Evolutionary conservation across 1,140 invertebrate genomes (phyloP).

Genomic region (Drosophila athabasca): DNA sequence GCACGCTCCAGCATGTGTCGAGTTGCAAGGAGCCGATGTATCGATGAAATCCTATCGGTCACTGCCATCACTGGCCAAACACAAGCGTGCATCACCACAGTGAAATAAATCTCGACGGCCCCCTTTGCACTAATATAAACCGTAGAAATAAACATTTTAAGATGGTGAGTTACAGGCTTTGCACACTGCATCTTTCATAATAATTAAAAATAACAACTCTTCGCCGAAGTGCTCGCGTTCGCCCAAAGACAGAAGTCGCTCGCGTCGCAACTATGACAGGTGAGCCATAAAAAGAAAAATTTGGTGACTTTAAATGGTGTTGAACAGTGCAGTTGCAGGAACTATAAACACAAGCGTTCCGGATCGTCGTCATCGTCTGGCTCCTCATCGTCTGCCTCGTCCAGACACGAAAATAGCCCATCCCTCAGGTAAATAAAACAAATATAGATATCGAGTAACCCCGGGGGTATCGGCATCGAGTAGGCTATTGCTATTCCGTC

Average conservation of each 20-base stretch:
- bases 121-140: too few relatives aligned
- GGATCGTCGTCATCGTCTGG: slow-evolving; percentile 23
- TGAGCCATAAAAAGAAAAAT: neutral
- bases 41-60: too few relatives aligned
- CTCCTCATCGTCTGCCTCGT: slow-evolving; percentile 14
- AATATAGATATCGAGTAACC: slow-evolving; percentile 1
- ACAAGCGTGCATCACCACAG: too few relatives aligned
- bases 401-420: slow-evolving; percentile 22
- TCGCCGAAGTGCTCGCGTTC: slow-evolving; percentile 20
- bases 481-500: slow-evolving; percentile 8
- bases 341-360: slow-evolving; percentile 30
- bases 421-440: slow-evolving; percentile 29
- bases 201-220: too few relatives aligned
- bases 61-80: too few relatives aligned
- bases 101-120: too few relatives aligned
- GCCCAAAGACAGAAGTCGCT: slow-evolving; percentile 3
- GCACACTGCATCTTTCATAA: too few relatives aligned
- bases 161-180: slow-evolving; percentile 19
- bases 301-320: neutral
- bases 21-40: too few relatives aligned
- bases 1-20: too few relatives aligned
- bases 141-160: slow-evolving; percentile 3
- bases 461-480: slow-evolving; percentile 17
- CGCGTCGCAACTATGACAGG: slow-evolving; percentile 30
- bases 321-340: slow-evolving; percentile 12